phyloP scores from a whole-genome alignment of 1,140 invertebrate genomes.

The Pseudomyrmex dendroicus region DNA sequence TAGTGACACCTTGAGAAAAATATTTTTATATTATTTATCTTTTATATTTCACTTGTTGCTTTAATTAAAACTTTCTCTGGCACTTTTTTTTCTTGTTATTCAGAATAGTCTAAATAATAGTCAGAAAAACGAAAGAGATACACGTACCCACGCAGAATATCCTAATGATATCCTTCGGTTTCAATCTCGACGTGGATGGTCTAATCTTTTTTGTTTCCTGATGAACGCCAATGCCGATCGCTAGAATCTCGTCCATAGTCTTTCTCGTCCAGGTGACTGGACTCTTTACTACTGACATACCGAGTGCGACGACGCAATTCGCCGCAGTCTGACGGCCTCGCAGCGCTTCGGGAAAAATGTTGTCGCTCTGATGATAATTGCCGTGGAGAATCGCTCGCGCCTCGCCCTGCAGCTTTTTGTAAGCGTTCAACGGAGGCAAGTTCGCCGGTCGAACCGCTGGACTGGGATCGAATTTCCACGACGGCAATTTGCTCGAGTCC shows the following conservation, averaged over 20 bases:
- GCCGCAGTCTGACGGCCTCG: constrained; percentile 76
- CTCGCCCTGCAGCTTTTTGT: constrained; percentile 69
- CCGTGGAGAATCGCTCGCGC: constrained; percentile 78
- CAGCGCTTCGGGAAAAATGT: constrained; percentile 74
- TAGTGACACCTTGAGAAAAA: constrained; percentile 67
- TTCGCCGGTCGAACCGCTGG: constrained; percentile 75
- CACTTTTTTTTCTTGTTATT: neutral
- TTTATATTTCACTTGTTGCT: too few species aligned
- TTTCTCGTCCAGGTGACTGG: constrained; percentile 80
- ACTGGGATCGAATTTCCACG: constrained; percentile 77
- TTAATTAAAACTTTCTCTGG: neutral
- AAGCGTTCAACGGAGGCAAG: constrained; percentile 80
- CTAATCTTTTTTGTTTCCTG: constrained; percentile 68
- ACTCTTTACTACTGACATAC: constrained; percentile 79
- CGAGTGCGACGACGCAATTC: constrained; percentile 78
- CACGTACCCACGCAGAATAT: constrained; percentile 72
- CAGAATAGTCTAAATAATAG: neutral
- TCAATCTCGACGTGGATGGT: constrained; percentile 61
- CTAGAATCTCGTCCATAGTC: constrained; percentile 80
- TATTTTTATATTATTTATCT: too few species aligned
- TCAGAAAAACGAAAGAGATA: neutral
- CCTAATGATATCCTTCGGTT: constrained; percentile 75
- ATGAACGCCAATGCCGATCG: constrained; percentile 73
- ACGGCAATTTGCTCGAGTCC: constrained; percentile 73
- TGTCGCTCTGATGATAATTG: constrained; percentile 75